Base-by-base conservation (phyloP, 2,113 vertebrate species). In the Gopherus flavomarginatus region DNA sequence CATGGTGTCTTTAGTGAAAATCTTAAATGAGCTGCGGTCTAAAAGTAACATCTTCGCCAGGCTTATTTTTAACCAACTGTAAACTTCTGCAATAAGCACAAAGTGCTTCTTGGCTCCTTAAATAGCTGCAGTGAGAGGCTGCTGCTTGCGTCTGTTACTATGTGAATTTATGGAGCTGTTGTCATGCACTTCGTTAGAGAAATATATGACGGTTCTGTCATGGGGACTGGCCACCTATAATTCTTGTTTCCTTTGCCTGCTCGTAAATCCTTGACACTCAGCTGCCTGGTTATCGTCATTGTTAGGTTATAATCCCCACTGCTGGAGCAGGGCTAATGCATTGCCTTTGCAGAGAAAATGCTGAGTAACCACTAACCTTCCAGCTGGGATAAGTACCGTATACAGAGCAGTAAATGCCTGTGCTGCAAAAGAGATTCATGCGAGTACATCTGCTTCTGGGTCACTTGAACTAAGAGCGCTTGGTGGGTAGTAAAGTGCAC, bases 61-160 rank as follows among this genome's bases (percentile, higher is more conserved):
- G 91, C 88, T 98, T 98, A 98, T 98, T 98, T 98, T 98, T 98
- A 98, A 98, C 97, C 81, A 95, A 95, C 98, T 97, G 97, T 97
- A 97, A 98, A 98, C 97, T 98, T 98, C 95, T 98, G 95, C 97
- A 96, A 94, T 97, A 97, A 95, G 93, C 95, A 96, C 85, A 96
- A 93, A 97, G 96, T 92, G 97, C 95, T 97, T 85, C 96, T 98
- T 96, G 87, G 80, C 95, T 98, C 98, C 95, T 94, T 97, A 97
- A 98, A 98, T 98, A 98, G 96, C 97, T 97, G 92, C 1, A 27
- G 97, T 97, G 98, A 98, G 4, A 90, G 98, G 94, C 90, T 95
- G 95, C 96, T 90, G 5, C 94, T 98, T 6, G 4, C 93, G 98
- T 97, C 97, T 97, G 97, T 97, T 97, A 96, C 97, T 97, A 96